Evolutionary conservation across 2,888 invertebrate species (phyloP).

Genomic region (Drosophila subsilvestris): DNA sequence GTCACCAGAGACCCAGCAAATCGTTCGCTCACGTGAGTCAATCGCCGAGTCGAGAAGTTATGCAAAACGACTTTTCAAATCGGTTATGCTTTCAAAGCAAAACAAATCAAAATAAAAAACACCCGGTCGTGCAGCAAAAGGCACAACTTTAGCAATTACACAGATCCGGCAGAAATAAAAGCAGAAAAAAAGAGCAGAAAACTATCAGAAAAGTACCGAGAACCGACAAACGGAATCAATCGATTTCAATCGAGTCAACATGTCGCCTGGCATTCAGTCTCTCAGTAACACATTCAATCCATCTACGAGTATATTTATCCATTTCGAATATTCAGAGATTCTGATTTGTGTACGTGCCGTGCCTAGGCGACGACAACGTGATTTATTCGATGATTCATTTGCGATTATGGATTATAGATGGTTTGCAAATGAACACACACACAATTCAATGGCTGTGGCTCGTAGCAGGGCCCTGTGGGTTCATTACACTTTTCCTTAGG

Average conservation of each 20-base stretch:
- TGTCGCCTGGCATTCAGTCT: constrained; percentile 25
- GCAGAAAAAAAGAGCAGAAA: constrained; percentile 13
- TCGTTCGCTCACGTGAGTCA: constrained; percentile 59
- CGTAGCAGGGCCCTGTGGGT: constrained; percentile 5
- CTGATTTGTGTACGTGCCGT: constrained; percentile 50
- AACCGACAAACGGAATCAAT: constrained; percentile 55
- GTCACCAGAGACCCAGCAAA: constrained; percentile 55
- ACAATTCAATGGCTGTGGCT: constrained; percentile 1
- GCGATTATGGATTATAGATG: constrained; percentile 12
- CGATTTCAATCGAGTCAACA: constrained; percentile 67
- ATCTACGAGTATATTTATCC: constrained; percentile 21
- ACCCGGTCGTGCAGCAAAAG: constrained; percentile 58
- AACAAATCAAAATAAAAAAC: constrained; percentile 23
- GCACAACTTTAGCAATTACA: constrained; percentile 60
- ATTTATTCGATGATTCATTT: constrained; percentile 65
- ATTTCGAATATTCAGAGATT: constrained; percentile 47
- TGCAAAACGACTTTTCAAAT: constrained; percentile 72
- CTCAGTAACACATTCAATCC: constrained; percentile 27
- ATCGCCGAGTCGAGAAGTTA: constrained; percentile 3
- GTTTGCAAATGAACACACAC: constrained; percentile 15
- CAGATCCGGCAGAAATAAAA: constrained; percentile 40
- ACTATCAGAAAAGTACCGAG: constrained; percentile 15
- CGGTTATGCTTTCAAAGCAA: constrained; percentile 11
- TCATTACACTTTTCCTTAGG: constrained; percentile 35
- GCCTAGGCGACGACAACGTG: constrained; percentile 44